phyloP scores from a whole-genome alignment of 2,888 invertebrate species.

The Troglohyphantes excavatus region DNA sequence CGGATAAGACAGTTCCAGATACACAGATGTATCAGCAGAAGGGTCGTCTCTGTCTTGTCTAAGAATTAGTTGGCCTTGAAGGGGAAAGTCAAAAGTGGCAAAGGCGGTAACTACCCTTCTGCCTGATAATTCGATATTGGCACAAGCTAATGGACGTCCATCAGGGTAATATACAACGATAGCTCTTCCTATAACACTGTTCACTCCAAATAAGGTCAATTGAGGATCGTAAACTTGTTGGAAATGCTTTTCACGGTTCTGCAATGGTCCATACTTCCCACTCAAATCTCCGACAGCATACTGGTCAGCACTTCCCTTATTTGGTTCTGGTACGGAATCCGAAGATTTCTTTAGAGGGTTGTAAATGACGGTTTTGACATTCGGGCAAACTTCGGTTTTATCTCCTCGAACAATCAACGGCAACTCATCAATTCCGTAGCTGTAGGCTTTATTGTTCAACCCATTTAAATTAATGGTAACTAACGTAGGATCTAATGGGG shows the following conservation, averaged over 20 bases:
- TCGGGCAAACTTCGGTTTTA: constrained; percentile 85
- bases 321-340: constrained; percentile 83
- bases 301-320: constrained; percentile 91
- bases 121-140: constrained; percentile 82
- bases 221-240: constrained; percentile 86
- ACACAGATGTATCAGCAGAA: constrained; percentile 91
- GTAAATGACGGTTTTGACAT: constrained; percentile 87
- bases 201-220: constrained; percentile 90
- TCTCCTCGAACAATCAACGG: constrained; percentile 79
- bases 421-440: constrained; percentile 80
- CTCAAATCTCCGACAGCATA: constrained; percentile 94
- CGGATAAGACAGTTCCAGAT: constrained; percentile 86
- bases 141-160: constrained; percentile 82
- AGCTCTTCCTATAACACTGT: constrained; percentile 91
- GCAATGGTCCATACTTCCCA: constrained; percentile 87
- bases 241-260: constrained; percentile 70
- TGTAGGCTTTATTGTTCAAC: constrained; percentile 78
- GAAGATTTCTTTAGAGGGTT: constrained; percentile 87
- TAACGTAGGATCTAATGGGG: constrained; percentile 80
- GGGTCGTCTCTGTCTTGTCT: constrained; percentile 87
- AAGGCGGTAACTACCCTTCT: constrained; percentile 89
- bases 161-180: constrained; percentile 86
- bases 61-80: constrained; percentile 92
- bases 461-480: constrained; percentile 84
- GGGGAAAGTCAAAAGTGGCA: constrained; percentile 92